Percentiles rank a stretch among this genome's conserved stretches.
Conservation (phyloP, 1,140 invertebrate species). For the Caenorhabditis inopinata region DNA sequence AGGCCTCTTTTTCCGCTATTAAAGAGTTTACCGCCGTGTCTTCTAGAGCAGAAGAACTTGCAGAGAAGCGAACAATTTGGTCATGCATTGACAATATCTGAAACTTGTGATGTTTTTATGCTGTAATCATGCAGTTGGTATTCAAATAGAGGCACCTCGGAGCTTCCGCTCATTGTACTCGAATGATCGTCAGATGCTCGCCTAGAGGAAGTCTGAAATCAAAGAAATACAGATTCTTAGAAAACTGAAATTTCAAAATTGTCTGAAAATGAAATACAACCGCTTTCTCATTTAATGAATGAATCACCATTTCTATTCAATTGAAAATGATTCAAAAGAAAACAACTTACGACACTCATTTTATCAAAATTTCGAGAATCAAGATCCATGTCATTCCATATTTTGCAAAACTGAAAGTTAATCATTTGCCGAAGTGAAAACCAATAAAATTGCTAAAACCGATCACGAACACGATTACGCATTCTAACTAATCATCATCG, state of each 20-base stretch:
- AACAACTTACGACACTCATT: constrained; percentile 5
- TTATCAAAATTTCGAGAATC: constrained; percentile 23
- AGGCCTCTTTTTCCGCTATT: neutral
- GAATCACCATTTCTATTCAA: too few species aligned
- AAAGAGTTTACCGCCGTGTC: constrained; percentile 5
- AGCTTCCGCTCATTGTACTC: constrained; percentile 22
- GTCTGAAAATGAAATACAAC: too few species aligned
- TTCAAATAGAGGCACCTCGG: neutral
- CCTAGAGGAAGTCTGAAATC: constrained; percentile 23
- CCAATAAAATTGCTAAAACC: neutral
- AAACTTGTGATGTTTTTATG: neutral
- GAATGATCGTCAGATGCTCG: constrained; percentile 10
- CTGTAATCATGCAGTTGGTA: neutral
- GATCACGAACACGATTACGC: constrained; percentile 14
- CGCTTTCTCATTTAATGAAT: too few species aligned
- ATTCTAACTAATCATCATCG: constrained; percentile 7
- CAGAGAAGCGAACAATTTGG: constrained; percentile 42
- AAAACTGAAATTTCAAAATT: neutral
- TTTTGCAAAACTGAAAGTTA: neutral
- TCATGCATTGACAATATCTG: constrained; percentile 43
- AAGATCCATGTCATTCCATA: constrained; percentile 19
- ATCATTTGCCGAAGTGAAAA: too few species aligned
- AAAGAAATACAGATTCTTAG: neutral
- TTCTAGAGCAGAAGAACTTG: constrained; percentile 11
- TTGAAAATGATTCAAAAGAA: neutral